Evolutionary conservation across 2,797 vertebrate genomes (phyloP), one percentile per base, ranked within the genome.

Genomic region (Pteropus rufus): DNA sequence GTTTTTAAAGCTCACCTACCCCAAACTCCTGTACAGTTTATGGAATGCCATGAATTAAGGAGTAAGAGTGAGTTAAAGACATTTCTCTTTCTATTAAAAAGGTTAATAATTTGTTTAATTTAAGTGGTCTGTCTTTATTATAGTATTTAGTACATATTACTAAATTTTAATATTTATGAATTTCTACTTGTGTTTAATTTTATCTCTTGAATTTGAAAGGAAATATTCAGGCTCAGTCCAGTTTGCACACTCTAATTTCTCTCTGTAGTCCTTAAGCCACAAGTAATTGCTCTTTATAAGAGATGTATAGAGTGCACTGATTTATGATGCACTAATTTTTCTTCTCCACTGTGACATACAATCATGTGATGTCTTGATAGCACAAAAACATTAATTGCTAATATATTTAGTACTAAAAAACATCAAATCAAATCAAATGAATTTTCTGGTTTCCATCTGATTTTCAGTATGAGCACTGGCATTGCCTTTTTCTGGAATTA

Each of bases 271-370:
- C 10, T 87, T 64, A 94, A 73, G 34, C 15, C 46, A 95, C 29
- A 93, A 64, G 80, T 44, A 89, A 91, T 44, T 76, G 2, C 2
- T 31, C 16, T 49, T 89, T 89, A 36, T 62, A 54, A 89, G 24
- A 92, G 7, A 67, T 9, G 29, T 29, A 81, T 34, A 89, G 70
- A 90, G 4, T 41, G 14, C 29, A 60, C 2, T 89, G 67, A 91
- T 73, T 87, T 81, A 91, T 84, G 60, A 91, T 92, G 94, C 69
- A 89, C 10, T 91, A 44, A 76, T 87, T 86, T 82, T 94, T 92
- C 21, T 81, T 92, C 39, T 92, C 10, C 15, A 76, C 19, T 19
- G 26, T 85, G 69, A 84, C 24, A 76, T 76, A 60, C 7, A 88
- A 93, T 82, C 54, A 90, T 12, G 56, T 56, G 5, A 76, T 73